phyloP scores from a whole-genome alignment of 2,797 vertebrate genomes.

The Rhinatrema bivittatum region DNA sequence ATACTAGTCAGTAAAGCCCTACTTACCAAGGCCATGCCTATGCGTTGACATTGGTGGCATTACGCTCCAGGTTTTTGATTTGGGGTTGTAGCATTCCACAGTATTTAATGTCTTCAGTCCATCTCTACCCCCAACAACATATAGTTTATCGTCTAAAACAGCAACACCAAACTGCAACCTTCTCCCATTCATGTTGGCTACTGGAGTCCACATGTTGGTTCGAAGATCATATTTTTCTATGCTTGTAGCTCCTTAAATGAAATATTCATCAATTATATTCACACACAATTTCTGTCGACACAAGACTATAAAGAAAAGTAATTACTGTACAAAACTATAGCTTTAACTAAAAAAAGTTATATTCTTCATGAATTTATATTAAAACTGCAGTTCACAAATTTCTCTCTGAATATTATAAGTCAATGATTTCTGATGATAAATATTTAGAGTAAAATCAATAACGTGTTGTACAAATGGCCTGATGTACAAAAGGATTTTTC shows the following conservation, averaged over 20 bases:
- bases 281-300: neutral
- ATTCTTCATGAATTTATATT: neutral
- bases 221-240: conserved; percentile 96
- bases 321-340: too few species aligned
- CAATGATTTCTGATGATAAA: too few species aligned
- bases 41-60: conserved; percentile 98
- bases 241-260: conserved; percentile 80
- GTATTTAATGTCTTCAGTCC: conserved; percentile 95
- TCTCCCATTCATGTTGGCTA: conserved; percentile 91
- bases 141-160: conserved; percentile 83
- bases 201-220: conserved; percentile 85
- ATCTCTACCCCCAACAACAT: conserved; percentile 93
- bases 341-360: neutral
- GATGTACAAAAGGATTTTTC: too few species aligned
- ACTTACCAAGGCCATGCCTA: conserved; percentile 87
- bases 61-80: conserved; percentile 90
- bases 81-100: conserved; percentile 94
- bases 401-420: too few species aligned
- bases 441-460: too few species aligned
- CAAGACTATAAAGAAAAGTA: too few species aligned
- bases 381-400: neutral
- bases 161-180: conserved; percentile 91
- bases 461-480: too few species aligned
- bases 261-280: conserved; percentile 8
- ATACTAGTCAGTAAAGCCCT: too few species aligned